Conservation (phyloP, 2,113 vertebrate genomes). For the Syrmaticus mikado region DNA sequence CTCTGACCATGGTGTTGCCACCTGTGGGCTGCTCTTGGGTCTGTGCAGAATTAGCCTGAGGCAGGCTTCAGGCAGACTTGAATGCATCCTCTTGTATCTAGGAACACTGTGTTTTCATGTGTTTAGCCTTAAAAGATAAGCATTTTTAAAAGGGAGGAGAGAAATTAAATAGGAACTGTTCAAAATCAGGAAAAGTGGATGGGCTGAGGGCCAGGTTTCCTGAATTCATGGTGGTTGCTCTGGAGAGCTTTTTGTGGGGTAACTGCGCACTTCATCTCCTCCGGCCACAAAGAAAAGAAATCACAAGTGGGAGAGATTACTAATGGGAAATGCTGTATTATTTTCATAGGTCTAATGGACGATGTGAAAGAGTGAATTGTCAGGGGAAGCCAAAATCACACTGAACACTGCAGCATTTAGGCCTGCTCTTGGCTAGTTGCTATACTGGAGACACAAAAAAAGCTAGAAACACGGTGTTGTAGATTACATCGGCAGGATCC, state of each 20-base stretch:
- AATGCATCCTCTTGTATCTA: not conserved
- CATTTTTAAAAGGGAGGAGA: not conserved
- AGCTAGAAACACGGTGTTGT: not conserved
- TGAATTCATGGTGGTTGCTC: not conserved
- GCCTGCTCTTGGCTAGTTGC: not conserved
- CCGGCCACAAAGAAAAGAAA: not conserved
- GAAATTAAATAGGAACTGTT: not conserved
- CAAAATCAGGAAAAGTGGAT: not conserved
- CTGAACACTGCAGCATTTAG: not conserved
- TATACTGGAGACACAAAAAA: not conserved
- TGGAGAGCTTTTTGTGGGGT: not conserved
- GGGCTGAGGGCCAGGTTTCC: not conserved
- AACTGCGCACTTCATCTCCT: not conserved
- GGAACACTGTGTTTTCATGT: not conserved
- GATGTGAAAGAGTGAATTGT: not conserved
- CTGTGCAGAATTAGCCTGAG: not conserved
- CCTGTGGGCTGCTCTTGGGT: not conserved
- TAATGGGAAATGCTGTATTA: not conserved
- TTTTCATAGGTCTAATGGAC: not conserved
- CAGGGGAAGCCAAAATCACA: not conserved
- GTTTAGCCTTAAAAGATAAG: not conserved
- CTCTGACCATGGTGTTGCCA: not conserved
- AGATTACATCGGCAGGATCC: conserved; percentile 3
- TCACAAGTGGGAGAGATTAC: not conserved
- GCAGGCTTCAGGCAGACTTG: not conserved